A percentile compares a stretch with the other conserved stretches of the same genome.
These are phyloP conservation scores for Gymnodraco acuticeps DNA, from an alignment of 2,797 vertebrate genomes.

Conservation along the genomic window DNA sequence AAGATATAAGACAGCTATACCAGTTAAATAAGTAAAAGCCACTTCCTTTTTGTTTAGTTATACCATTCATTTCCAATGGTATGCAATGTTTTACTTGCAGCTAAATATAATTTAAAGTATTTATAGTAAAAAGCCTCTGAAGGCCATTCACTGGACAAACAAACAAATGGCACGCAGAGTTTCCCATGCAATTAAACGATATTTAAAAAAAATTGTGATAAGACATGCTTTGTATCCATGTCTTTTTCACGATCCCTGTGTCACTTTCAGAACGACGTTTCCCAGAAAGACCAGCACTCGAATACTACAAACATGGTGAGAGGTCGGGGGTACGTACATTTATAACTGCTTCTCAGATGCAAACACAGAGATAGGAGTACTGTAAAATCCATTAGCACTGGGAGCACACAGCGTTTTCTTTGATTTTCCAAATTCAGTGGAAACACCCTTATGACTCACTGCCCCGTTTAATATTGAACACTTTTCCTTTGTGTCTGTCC, in stretches of 20 bases:
- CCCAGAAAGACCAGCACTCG: constrained; percentile 50
- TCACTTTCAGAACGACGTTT: constrained; percentile 44
- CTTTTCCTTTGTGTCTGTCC: constrained; percentile 70
- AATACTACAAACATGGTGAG: constrained; percentile 57
- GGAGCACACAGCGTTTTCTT: constrained; percentile 45
- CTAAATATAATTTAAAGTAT: constrained; percentile 65
- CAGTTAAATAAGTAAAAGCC: constrained; percentile 54
- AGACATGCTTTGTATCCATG: constrained; percentile 55
- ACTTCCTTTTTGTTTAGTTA: constrained; percentile 44
- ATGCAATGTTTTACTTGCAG: constrained; percentile 32
- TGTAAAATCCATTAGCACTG: constrained; percentile 72
- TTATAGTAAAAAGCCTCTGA: constrained; percentile 44
- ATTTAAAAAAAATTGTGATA: constrained; percentile 33
- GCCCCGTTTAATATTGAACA: constrained; percentile 74
- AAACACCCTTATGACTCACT: constrained; percentile 73
- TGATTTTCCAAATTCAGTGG: constrained; percentile 66
- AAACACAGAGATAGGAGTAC: constrained; percentile 52
- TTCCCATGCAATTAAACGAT: constrained; percentile 73
- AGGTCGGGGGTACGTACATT: constrained; percentile 51
- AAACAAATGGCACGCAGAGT: constrained; percentile 66
- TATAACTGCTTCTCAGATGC: constrained; percentile 46
- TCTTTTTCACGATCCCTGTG: constrained; percentile 45
- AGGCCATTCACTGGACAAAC: constrained; percentile 54
- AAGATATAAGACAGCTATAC: constrained; percentile 49
- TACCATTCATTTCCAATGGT: constrained; percentile 45